phyloP scores from a whole-genome alignment of 1,140 invertebrate species.

The Limonius californicus region DNA sequence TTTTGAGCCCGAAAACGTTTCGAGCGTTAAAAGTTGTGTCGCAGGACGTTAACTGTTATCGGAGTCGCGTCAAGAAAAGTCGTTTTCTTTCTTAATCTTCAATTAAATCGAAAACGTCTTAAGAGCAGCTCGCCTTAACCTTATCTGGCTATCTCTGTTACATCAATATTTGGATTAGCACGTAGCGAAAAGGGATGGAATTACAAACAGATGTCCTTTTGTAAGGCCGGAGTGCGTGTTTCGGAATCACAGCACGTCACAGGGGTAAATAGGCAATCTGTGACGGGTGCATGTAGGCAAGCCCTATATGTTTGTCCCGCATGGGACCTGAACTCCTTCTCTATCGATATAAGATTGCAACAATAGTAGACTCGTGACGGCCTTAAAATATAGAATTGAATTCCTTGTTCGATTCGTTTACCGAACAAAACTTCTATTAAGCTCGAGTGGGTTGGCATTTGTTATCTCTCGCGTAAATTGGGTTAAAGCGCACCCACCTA shows the following conservation, averaged over 20 bases:
- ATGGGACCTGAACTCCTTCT: neutral
- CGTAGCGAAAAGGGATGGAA: neutral
- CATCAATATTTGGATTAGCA: neutral
- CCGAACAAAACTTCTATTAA: conserved; percentile 7
- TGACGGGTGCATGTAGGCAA: neutral
- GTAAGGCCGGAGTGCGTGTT: neutral
- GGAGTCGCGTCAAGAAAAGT: neutral
- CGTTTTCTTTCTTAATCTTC: neutral
- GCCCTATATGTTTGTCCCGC: neutral
- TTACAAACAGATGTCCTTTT: conserved; percentile 8
- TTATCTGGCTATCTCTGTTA: neutral
- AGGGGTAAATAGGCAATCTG: conserved; percentile 12
- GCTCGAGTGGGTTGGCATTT: neutral
- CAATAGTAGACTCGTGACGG: conserved; percentile 5
- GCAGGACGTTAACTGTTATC: neutral
- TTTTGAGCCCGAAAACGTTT: neutral
- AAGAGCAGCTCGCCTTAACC: neutral
- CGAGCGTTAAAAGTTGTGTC: neutral
- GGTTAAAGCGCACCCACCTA: neutral
- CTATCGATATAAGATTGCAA: conserved; percentile 7
- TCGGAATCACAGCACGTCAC: conserved; percentile 3
- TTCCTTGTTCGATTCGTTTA: conserved; percentile 3
- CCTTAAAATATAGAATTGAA: conserved; percentile 12
- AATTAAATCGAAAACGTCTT: neutral
- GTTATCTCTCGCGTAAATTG: conserved; percentile 1